These are phyloP conservation scores for Ceyx cyanopectus DNA, from an alignment of 2,113 vertebrate genomes.

Conservation along the genomic window DNA sequence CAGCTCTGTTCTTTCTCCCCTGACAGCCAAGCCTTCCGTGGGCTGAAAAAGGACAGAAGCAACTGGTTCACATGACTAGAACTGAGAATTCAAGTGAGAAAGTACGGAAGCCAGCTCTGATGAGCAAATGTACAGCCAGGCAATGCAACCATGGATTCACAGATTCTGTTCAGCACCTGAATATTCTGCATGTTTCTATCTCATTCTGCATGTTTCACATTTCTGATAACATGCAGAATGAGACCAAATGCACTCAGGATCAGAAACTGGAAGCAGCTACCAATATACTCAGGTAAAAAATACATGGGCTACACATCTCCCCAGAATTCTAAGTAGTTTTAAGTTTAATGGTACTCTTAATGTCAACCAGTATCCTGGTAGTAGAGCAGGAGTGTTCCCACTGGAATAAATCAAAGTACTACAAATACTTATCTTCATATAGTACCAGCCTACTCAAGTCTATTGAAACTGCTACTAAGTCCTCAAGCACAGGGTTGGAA, in stretches of 20 bases:
- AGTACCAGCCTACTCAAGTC: neutral
- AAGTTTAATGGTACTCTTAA: neutral
- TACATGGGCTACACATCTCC: accelerated
- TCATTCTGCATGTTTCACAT: neutral
- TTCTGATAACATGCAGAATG: neutral
- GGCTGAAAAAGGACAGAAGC: neutral
- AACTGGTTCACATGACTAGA: neutral
- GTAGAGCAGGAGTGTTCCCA: neutral
- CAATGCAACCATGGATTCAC: neutral
- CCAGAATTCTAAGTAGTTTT: neutral
- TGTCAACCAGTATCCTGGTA: neutral
- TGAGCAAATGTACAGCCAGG: neutral
- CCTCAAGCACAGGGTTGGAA: neutral
- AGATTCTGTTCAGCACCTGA: neutral
- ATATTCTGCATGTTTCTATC: no score
- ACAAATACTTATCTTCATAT: neutral
- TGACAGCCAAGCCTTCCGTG: neutral
- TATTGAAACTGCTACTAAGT: neutral
- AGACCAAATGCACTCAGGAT: neutral
- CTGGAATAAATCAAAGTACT: neutral
- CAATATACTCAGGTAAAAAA: neutral
- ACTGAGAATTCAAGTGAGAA: neutral
- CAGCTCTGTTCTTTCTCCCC: neutral
- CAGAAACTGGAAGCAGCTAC: neutral
- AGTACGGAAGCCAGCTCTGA: neutral